Percentiles rank a stretch among this genome's conserved stretches.
Conservation (phyloP, 2,113 vertebrate genomes). For the Triplophysa tibetana region DNA sequence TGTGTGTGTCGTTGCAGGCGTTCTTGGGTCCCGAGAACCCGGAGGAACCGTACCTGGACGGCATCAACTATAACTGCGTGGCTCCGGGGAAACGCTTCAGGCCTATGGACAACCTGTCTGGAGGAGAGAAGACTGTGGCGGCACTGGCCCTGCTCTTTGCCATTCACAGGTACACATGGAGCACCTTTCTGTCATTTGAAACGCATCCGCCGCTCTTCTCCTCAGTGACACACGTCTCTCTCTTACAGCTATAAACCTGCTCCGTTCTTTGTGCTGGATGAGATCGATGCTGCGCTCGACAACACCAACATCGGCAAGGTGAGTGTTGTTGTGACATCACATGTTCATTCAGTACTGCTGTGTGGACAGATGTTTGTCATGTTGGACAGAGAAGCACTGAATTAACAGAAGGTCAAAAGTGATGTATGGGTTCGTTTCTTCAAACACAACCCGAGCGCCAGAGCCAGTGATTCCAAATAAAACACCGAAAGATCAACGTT, state of each 20-base stretch:
- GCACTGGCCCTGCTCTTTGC: slow-evolving; percentile 89
- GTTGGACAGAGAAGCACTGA: too few species aligned
- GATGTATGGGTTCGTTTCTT: too few species aligned
- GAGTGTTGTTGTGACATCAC: background rate
- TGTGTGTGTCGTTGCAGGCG: slow-evolving; percentile 67
- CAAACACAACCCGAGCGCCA: too few species aligned
- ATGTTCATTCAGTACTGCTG: too few species aligned
- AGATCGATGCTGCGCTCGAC: slow-evolving; percentile 91
- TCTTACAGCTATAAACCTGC: slow-evolving; percentile 76
- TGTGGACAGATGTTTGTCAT: too few species aligned
- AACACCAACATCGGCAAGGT: slow-evolving; percentile 96
- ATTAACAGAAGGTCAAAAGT: too few species aligned
- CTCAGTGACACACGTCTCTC: slow-evolving; percentile 22
- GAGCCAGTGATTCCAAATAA: too few species aligned
- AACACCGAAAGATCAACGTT: too few species aligned
- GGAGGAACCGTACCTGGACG: slow-evolving; percentile 89
- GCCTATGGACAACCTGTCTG: slow-evolving; percentile 93
- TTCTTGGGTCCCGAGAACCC: slow-evolving; percentile 92
- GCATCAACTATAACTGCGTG: slow-evolving; percentile 94
- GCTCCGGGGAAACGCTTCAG: slow-evolving; percentile 90
- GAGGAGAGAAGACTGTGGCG: slow-evolving; percentile 92
- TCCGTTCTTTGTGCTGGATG: slow-evolving; percentile 90
- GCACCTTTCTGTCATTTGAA: background rate
- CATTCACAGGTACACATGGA: slow-evolving; percentile 78
- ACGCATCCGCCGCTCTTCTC: background rate